Conservation (phyloP, 2,113 vertebrate genomes). For the Corythornis vintsioides region DNA sequence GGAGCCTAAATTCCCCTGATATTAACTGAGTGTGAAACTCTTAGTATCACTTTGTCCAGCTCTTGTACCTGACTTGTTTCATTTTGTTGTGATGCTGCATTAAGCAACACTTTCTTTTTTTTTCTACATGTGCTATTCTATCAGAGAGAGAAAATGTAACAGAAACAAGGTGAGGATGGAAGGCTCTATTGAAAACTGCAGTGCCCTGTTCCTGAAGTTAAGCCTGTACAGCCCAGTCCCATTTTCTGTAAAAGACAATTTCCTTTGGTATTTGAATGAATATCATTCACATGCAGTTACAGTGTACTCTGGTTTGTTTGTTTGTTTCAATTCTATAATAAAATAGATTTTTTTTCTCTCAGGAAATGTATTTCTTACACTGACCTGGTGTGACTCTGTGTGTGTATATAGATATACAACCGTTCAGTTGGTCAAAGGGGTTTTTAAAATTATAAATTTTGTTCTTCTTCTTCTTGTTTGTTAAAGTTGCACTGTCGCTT, state of each 20-base stretch:
- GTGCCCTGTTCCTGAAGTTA: slow-evolving; percentile 66
- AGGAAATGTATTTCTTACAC: neutral
- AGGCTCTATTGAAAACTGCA: neutral
- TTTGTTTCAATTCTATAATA: neutral
- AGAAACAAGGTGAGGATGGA: slow-evolving; percentile 33
- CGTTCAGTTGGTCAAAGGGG: neutral
- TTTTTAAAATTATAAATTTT: slow-evolving; percentile 55
- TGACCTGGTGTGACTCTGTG: neutral
- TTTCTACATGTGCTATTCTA: slow-evolving; percentile 52
- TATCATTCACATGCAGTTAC: neutral
- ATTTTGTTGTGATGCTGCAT: slow-evolving; percentile 65
- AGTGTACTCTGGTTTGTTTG: neutral
- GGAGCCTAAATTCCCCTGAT: slow-evolving; percentile 82
- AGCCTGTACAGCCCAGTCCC: neutral
- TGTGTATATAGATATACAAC: neutral
- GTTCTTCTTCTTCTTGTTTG: slow-evolving; percentile 47
- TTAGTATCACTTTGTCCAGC: slow-evolving; percentile 76
- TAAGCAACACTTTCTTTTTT: slow-evolving; percentile 65
- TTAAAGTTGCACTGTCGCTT: slow-evolving; percentile 66
- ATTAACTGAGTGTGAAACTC: slow-evolving; percentile 82
- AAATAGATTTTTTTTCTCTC: neutral
- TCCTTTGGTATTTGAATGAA: slow-evolving; percentile 21
- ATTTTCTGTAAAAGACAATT: slow-evolving; percentile 55
- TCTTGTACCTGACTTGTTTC: slow-evolving; percentile 69
- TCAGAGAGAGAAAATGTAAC: slow-evolving; percentile 47